Base-by-base conservation (phyloP, 2,113 vertebrate genomes). In the Megalops atlanticus region DNA sequence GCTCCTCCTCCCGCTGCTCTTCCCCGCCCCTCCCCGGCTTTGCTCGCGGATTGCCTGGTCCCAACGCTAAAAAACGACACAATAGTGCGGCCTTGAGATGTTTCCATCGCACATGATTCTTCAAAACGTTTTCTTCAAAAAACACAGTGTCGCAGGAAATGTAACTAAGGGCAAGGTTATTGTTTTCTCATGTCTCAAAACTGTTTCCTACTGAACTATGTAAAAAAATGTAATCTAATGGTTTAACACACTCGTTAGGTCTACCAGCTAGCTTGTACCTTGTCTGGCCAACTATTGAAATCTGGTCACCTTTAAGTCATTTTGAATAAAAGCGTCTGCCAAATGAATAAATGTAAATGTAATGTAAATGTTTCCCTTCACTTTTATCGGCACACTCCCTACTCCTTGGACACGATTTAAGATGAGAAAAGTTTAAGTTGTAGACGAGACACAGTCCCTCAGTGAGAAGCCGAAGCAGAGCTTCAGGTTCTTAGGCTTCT, bases 21-120 rank as follows among this genome's bases (percentile, higher is more conserved):
- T 89, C 82, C 89, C 83, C 0, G 89, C 41, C 83, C 89, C 93
- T 27, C 84, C 92, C 80, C 90, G 90, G 3, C 92, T 93, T 0
- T 90, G 82, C 75, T 93, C 92, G 7, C 91, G 93, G 14, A 95
- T 92, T 18, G 94, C 94, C 89, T 93, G 87, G 36, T 95, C 94
- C 95, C 95, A 96, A 80, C 93, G 94, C 95, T 96, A 89, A n/a
- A 0, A 76, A 71, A 74, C 7, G 21, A 69, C 36, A 36, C 36
- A 68, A 36, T 35, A 33, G 70, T 38, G n/a, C 79, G 64, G 38
- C 7, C 11, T 35, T 52, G 15, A 76, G 24, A 31, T 43, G 68
- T 35, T 24, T 70, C 5, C 11, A n/a, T n/a, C n/a, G n/a, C n/a
- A n/a, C n/a, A n/a, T n/a, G n/a, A n/a, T n/a, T n/a, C n/a, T n/a